Base-by-base conservation (phyloP, 2,113 vertebrate genomes). In the Neogale vison region DNA sequence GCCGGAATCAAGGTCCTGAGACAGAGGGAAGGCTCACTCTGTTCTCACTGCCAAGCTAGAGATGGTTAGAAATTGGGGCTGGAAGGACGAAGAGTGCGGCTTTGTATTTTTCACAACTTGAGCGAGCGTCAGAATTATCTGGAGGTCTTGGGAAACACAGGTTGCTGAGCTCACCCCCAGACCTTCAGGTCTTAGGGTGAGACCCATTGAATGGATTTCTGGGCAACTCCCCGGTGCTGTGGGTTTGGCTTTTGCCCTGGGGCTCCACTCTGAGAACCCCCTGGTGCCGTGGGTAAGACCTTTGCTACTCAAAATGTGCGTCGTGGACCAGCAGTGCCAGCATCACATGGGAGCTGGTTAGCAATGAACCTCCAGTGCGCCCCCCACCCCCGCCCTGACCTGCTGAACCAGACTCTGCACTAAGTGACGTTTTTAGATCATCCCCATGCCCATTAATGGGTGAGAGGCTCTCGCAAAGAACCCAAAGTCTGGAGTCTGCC, bases 11-110 rank as follows among this genome's bases (percentile, higher is more conserved):
- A 15, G 77, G 7, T 0, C 1, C 2, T 24, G 45, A 80, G 45
- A 34, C 21, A 77, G 17, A 47, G 57, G 0, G 0, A 93, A 61
- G 4, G 0, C 24, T 85, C 20, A 14, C 34, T 69, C 24, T 14
- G 20, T 65, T 2, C n/a, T 50, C 10, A 11, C 12, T 67, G 74
- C 36, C 67, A 89, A 21, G 14, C 14, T 21, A 59, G 7, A 7
- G 29, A 31, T 42, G 55, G 10, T 72, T 8, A 61, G 34, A 12
- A 79, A 24, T 4, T 7, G 26, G 7, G 12, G 36, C 5, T 45
- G 9, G 82, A 21, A 93, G 39, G 18, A 29, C 3, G 6, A 24
- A 36, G 6, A 34, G n/a, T 7, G 26, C 47, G 17, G 52, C 42
- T 45, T 84, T 42, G 69, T 1, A 11, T n/a, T 80, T 87, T 72